Conservation (phyloP, 53 echinoderm and acorn worm genomes). For the Echinarachnius parma region DNA sequence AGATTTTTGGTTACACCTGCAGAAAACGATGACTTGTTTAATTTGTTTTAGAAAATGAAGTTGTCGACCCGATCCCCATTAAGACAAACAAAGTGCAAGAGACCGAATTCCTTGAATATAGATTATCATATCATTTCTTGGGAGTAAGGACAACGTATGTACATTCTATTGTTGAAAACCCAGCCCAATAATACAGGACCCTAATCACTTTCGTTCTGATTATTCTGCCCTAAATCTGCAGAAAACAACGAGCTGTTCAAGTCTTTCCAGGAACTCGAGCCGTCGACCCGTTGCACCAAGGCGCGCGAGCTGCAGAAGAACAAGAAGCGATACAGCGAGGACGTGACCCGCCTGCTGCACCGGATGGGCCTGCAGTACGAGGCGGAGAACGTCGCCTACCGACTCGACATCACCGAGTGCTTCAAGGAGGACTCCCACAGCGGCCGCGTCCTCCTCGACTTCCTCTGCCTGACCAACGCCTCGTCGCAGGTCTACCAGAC, state of each 20-base stretch:
- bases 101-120: no score
- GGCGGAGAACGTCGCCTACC: slow-evolving; percentile 65
- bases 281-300: slow-evolving; percentile 46
- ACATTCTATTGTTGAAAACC: no score
- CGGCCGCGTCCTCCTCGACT: slow-evolving; percentile 72
- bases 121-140: no score
- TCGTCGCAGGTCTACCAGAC: slow-evolving; percentile 79
- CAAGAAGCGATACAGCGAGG: slow-evolving; percentile 76
- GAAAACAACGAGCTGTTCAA: slow-evolving; percentile 69
- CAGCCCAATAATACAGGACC: no score
- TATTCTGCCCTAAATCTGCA: no score
- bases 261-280: slow-evolving; percentile 71
- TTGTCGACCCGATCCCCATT: no score
- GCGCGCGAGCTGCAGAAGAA: slow-evolving; percentile 59
- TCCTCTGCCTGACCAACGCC: slow-evolving; percentile 90
- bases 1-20: no score
- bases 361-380: slow-evolving; percentile 59
- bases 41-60: no score
- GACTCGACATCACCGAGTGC: slow-evolving; percentile 78
- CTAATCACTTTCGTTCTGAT: no score
- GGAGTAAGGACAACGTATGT: no score
- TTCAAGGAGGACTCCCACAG: slow-evolving; percentile 52
- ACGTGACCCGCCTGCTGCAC: slow-evolving; percentile 63
- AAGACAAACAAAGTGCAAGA: no score
- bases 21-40: no score